Conservation (phyloP, 2,797 vertebrate species). For the Molothrus aeneus region DNA sequence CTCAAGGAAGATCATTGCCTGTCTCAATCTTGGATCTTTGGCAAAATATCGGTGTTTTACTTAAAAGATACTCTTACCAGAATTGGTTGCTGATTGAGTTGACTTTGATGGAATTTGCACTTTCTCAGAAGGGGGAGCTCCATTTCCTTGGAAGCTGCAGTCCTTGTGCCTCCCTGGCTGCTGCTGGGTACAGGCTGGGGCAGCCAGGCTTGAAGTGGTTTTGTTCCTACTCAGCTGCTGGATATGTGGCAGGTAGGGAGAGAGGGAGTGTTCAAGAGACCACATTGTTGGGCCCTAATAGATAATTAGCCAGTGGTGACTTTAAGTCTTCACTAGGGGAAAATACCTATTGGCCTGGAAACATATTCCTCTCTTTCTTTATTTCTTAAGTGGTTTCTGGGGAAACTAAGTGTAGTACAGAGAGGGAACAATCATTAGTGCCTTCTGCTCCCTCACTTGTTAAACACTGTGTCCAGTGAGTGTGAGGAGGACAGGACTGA, state of each 20-base stretch:
- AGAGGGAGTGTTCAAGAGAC: neutral
- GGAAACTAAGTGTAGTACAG: too few species aligned
- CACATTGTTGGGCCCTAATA: accelerated
- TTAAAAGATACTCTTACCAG: accelerated
- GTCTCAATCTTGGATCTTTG: neutral
- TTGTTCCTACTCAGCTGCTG: neutral
- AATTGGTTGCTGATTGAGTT: accelerated
- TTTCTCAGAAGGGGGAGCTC: neutral
- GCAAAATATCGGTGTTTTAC: neutral
- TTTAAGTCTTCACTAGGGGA: neutral
- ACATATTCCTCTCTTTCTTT: neutral
- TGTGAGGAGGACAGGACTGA: neutral
- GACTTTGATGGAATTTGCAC: neutral
- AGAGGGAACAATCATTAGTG: neutral
- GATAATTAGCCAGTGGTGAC: neutral
- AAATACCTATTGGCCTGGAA: neutral
- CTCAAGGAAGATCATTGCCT: neutral
- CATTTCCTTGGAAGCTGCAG: neutral
- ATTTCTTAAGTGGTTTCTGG: neutral
- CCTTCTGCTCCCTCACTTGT: neutral
- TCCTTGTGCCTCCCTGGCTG: neutral
- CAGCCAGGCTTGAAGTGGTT: neutral
- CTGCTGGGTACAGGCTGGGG: neutral
- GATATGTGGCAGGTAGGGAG: accelerated
- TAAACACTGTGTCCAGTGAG: neutral